These are phyloP conservation scores for Psittacara wagleri DNA, from an alignment of 2,113 vertebrate genomes.

Conservation along the genomic window DNA sequence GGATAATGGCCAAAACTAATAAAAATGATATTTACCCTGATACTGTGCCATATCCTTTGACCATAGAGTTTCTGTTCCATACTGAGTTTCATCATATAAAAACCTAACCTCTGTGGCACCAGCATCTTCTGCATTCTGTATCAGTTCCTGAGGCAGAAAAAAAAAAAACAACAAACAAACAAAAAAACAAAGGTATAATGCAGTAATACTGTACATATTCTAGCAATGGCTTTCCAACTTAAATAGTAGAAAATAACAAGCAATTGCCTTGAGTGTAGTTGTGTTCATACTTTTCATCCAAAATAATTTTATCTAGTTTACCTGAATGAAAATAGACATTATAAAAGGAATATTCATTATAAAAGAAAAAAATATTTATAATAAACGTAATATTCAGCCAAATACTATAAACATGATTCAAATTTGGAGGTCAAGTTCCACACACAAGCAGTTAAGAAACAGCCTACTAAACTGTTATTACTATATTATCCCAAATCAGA, in stretches of 20 bases:
- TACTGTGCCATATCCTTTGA: conserved; percentile 93
- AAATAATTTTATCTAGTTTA: background rate
- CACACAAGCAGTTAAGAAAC: background rate
- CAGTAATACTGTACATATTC: background rate
- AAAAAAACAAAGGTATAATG: background rate
- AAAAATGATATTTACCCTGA: conserved; percentile 81
- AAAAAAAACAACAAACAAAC: background rate
- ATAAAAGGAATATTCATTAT: background rate
- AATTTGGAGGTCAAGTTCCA: background rate
- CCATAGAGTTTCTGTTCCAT: conserved; percentile 93
- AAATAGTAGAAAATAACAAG: background rate
- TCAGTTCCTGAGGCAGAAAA: conserved; percentile 84
- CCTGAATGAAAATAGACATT: background rate
- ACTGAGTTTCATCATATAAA: conserved; percentile 93
- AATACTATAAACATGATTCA: background rate
- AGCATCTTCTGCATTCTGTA: conserved; percentile 98
- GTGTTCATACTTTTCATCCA: background rate
- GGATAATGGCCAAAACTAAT: background rate
- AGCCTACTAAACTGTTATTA: background rate
- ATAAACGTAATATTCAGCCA: background rate
- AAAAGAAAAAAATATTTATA: background rate
- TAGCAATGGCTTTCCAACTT: background rate
- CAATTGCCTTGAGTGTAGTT: background rate
- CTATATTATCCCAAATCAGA: background rate
- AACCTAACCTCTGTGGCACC: conserved; percentile 96